Conservation (phyloP, 2,113 vertebrate species). For the Corydoras maculifer region DNA sequence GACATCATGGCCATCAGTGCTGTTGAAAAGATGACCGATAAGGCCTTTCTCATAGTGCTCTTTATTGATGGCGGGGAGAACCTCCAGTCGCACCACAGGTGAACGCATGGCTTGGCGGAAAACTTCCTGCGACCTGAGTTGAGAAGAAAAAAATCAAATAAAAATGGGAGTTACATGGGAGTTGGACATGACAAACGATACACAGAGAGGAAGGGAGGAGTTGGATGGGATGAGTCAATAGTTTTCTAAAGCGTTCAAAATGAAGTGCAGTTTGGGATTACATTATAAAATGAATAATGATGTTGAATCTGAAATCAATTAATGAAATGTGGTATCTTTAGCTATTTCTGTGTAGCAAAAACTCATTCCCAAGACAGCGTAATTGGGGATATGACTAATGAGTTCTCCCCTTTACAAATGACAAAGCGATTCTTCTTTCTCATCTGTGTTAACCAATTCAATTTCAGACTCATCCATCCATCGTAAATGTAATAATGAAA, state of each 20-base stretch:
- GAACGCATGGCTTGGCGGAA: conserved; percentile 92
- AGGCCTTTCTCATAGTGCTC: conserved; percentile 83
- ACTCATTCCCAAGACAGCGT: conserved; percentile 36
- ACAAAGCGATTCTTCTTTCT: conserved; percentile 42
- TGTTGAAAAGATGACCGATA: conserved; percentile 71
- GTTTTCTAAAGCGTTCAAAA: conserved; percentile 15
- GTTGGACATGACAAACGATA: no score
- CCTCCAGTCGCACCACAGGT: conserved; percentile 69
- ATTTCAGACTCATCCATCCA: conserved; percentile 42
- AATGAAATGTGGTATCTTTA: conserved; percentile 34
- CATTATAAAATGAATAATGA: conserved; percentile 36
- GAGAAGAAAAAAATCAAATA: not conserved
- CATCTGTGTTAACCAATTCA: conserved; percentile 44
- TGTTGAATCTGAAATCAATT: conserved; percentile 33
- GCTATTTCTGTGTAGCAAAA: conserved; percentile 34
- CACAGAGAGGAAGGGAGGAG: not conserved
- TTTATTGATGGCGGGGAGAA: conserved; percentile 74
- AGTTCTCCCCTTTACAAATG: conserved; percentile 40
- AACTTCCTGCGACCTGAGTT: conserved; percentile 82
- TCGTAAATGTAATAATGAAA: conserved; percentile 38
- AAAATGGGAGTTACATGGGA: no score
- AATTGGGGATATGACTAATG: conserved; percentile 46
- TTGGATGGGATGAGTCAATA: not conserved
- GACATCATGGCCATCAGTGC: conserved; percentile 59
- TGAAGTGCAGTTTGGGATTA: conserved; percentile 12